Percentiles rank a stretch among this genome's conserved stretches.
phyloP scores from a whole-genome alignment of 92 coral and sea anemone genomes.

The Desmophyllum pertusum region DNA sequence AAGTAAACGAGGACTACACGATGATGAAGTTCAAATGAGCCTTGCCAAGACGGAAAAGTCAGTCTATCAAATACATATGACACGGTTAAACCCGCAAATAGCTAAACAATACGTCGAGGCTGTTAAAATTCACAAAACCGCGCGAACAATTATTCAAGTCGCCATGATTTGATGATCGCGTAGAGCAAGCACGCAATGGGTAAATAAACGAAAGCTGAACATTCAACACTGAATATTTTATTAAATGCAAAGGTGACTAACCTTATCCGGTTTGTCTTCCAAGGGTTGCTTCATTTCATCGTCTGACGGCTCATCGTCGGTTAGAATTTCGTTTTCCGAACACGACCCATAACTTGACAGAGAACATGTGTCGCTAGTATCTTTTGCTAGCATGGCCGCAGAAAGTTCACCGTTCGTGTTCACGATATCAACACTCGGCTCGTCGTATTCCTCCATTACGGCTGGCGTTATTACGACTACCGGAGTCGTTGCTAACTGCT shows the following conservation, averaged over 20 bases:
- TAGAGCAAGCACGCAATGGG: background rate
- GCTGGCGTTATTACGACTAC: constrained; percentile 82
- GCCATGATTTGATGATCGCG: background rate
- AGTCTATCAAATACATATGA: background rate
- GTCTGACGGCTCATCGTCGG: constrained; percentile 87
- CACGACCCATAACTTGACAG: constrained; percentile 73
- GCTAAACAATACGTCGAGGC: background rate
- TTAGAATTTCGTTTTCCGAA: constrained; percentile 75
- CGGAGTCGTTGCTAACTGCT: constrained; percentile 50
- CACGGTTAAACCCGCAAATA: background rate
- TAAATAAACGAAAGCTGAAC: background rate
- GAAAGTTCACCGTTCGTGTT: constrained; percentile 69
- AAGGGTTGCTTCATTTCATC: constrained; percentile 65
- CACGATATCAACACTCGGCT: constrained; percentile 19
- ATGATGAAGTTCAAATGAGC: background rate
- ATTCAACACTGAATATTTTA: too few species aligned
- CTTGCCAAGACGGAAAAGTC: background rate
- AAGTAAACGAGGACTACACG: constrained; percentile 22
- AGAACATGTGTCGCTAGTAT: constrained; percentile 76
- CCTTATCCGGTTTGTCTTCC: constrained; percentile 80
- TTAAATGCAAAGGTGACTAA: too few species aligned
- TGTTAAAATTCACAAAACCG: background rate
- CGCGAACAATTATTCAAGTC: background rate
- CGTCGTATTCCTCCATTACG: constrained; percentile 42
- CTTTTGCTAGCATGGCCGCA: constrained; percentile 53